Evolutionary conservation across 2,888 invertebrate genomes (phyloP), one percentile per base, ranked within the genome.

Genomic region (Blastobasis adustella): DNA sequence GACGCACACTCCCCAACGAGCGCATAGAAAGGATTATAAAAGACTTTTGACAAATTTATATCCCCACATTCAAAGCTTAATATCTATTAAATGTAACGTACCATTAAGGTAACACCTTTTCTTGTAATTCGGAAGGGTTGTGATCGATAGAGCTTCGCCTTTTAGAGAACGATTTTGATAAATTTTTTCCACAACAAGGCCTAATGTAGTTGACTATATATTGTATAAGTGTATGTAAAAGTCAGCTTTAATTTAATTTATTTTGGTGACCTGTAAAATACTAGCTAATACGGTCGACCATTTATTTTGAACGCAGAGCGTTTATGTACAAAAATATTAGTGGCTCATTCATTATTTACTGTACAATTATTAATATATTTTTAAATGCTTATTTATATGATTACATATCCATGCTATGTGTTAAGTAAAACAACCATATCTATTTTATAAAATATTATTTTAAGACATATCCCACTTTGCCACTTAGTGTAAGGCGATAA

Each of bases 391-490:
- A 23, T 23, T 23, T 23, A 23, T 23, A 23, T 23, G 23, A 23
- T 23, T 23, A 23, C 23, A 23, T 23, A 23, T 23, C 23, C 23
- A 23, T 23, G 23, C 23, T 23, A 23, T 23, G 23, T 23, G 23
- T 23, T 23, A 23, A 23, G 23, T 23, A 23, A 23, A 23, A 23
- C 23, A 23, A 23, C 23, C 23, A 23, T 23, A 23, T 23, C 23
- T 23, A 23, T 23, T 23, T 23, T 23, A 62, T 67, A 54, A 66
- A 73, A 73, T 65, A 65, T 67, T 66, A 64, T 58, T 72, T 75
- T 77, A 73, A 66, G 66, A 82, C 81, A 80, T 84, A 85, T 84
- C 84, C 75, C 80, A 78, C 68, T 79, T 79, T 81, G 82, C 82
- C 82, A 82, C 77, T 66, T 81, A 80, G 69, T 42, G 51, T 55